Evolutionary conservation across 2,113 vertebrate species (phyloP).

Genomic region (Marmota flaviventris): DNA sequence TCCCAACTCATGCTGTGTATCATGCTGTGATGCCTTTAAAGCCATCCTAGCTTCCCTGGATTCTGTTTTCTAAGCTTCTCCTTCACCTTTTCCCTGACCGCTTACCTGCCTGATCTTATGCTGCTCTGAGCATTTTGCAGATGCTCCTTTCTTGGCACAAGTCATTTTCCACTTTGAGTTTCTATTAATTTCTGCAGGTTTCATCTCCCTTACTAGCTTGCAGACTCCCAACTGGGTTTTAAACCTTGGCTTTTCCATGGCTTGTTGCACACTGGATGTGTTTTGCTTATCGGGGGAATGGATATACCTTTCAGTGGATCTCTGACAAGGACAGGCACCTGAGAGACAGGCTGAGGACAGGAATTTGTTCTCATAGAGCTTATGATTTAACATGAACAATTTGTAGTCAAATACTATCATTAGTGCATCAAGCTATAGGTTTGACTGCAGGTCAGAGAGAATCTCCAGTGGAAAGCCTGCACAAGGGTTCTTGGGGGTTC

Average conservation of each 20-base stretch:
- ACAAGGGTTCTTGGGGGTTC: background rate
- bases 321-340: background rate
- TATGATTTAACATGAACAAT: conserved; percentile 34
- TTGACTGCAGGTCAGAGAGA: background rate
- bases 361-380: conserved; percentile 6
- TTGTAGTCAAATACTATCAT: conserved; percentile 21
- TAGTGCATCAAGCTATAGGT: background rate
- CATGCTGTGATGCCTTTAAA: background rate
- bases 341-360: background rate
- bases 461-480: background rate
- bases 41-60: background rate
- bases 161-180: background rate
- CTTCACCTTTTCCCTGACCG: background rate
- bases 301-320: background rate
- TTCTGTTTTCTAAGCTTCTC: background rate
- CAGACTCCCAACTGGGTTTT: background rate
- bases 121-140: background rate
- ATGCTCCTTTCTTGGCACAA: background rate
- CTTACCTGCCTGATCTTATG: background rate
- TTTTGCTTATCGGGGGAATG: background rate
- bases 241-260: background rate
- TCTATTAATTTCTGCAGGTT: conserved; percentile 24
- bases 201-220: background rate
- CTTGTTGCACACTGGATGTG: background rate
- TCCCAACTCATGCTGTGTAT: background rate